phyloP scores from a whole-genome alignment of 2,797 vertebrate species.

The Thripadectes ignobilis region DNA sequence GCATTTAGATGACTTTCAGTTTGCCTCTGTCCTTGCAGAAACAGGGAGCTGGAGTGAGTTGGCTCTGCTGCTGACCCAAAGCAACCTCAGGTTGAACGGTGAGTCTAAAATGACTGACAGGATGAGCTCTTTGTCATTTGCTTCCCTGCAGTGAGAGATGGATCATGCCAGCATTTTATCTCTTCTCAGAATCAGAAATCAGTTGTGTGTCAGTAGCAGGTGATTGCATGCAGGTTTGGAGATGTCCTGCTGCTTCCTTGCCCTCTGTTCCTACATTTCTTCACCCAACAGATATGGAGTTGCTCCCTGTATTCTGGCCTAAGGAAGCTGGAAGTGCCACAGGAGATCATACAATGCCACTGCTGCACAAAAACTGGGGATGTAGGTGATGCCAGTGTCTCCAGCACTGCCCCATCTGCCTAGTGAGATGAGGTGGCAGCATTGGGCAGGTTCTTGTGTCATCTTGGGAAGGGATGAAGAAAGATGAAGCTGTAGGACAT shows the following conservation, averaged over 20 bases:
- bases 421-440: not conserved
- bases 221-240: not conserved
- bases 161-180: not conserved
- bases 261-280: not conserved
- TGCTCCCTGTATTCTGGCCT: not conserved
- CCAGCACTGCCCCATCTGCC: not conserved
- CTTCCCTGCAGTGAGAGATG: not conserved
- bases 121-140: not conserved
- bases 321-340: not conserved
- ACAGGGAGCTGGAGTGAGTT: not conserved
- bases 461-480: not conserved
- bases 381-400: not conserved
- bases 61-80: not conserved
- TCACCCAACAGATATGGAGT: not conserved
- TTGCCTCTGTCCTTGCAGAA: not conserved
- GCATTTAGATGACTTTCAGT: not conserved
- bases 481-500: not conserved
- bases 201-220: not conserved
- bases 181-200: not conserved
- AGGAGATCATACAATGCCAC: not conserved
- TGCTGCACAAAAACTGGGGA: not conserved
- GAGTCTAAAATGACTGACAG: not conserved
- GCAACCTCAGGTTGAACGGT: not conserved
- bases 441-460: not conserved
- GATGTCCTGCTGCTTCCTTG: not conserved